Percentiles rank a stretch among this genome's conserved stretches.
Conservation (phyloP, 2,113 vertebrate species). For the Colaptes auratus region DNA sequence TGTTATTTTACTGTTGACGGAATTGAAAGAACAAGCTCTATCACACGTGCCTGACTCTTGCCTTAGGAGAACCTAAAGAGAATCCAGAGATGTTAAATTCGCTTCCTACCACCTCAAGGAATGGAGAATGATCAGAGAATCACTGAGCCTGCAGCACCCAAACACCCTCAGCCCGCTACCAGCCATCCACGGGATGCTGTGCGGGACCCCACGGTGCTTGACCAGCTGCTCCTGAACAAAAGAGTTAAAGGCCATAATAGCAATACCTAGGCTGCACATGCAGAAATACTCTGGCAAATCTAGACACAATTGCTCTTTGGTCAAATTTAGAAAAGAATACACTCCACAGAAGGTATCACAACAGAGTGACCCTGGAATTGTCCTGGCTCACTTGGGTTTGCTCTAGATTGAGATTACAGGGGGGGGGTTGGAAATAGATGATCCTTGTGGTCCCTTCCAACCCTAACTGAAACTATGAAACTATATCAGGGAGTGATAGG, state of each 20-base stretch:
- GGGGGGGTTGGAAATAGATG: too few relatives aligned
- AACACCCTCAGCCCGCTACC: neutral
- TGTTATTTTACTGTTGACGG: neutral
- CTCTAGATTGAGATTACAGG: neutral
- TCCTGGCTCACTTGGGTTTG: neutral
- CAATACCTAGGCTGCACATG: neutral
- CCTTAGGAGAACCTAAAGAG: neutral
- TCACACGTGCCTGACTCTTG: neutral
- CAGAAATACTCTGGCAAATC: neutral
- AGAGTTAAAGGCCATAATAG: neutral
- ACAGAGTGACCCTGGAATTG: neutral
- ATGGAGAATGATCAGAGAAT: neutral
- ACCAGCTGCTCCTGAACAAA: neutral
- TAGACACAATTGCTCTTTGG: neutral
- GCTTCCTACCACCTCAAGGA: neutral
- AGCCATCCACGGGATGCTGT: neutral
- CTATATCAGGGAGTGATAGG: too few relatives aligned
- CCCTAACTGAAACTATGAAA: too few relatives aligned
- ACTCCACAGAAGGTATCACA: neutral
- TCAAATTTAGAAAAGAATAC: neutral
- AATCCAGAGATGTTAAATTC: neutral
- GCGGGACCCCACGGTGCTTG: fast-evolving
- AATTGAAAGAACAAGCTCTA: neutral
- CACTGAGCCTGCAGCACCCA: neutral
- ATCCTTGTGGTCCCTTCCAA: too few relatives aligned